Evolutionary conservation across 2,888 invertebrate genomes (phyloP), one percentile per base, ranked within the genome.

Genomic region (Electrophaes corylata): DNA sequence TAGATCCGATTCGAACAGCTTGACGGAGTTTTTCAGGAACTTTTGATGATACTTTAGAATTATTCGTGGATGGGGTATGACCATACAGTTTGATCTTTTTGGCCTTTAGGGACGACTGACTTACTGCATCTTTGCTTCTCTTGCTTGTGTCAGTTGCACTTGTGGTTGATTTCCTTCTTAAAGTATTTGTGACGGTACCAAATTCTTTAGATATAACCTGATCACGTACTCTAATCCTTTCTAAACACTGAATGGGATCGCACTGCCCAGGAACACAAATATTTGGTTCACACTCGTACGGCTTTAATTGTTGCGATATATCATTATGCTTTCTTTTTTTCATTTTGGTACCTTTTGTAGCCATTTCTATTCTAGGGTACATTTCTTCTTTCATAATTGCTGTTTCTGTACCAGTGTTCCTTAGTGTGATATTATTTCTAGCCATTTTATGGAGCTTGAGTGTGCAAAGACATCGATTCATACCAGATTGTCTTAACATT

Each of bases 201-300:
- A 62, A 57, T 37, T 69, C 60, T 54, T 45, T 69, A 20, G 48
- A 47, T 26, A 26, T 20, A 20, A n/a, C 23, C 35, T 44, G 51
- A 11, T 41, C 44, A 5, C 49, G 56, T 20, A 20, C 49, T 57
- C 62, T 56, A 16, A 69, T 70, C 46, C 55, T 63, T 54, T 73
- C 65, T 20, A 61, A 47, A 53, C 74, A 78, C 52, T 71, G 66
- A 53, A 69, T 64, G 8, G 73, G 76, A 54, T 76, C 63, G 61
- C 75, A 74, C 62, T 72, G 44, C 3, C 72, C 76, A 26, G 76
- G 73, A 18, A 69, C 43, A 62, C 76, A 78, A 37, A 71, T 51
- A n/a, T 66, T 63, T 40, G 77, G 73, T 64, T 75, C 73, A 65
- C 73, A 76, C 60, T 73, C 76, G 47, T 69, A 67, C 10, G 68